Conservation (phyloP, 2,888 invertebrate genomes). For the Blastobasis lacticolella region DNA sequence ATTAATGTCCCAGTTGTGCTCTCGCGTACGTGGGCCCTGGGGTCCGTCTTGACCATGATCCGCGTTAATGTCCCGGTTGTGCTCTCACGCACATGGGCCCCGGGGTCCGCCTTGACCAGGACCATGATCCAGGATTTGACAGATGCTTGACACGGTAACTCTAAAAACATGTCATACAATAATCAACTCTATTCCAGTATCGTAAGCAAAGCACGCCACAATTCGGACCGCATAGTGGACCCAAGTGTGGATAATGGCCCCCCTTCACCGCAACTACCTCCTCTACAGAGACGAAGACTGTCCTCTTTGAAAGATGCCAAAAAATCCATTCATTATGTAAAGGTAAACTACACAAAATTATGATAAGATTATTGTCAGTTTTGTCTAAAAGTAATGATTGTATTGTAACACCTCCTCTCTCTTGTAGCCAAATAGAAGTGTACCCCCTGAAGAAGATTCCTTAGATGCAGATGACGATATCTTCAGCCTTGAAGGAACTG, state of each 20-base stretch:
- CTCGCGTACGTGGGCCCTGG: too few relatives aligned
- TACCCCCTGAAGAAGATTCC: conserved; percentile 60
- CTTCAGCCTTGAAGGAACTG: conserved; percentile 85
- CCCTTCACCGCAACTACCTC: conserved; percentile 57
- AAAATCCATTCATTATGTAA: conserved; percentile 20
- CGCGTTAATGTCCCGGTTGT: too few relatives aligned
- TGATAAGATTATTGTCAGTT: too few relatives aligned
- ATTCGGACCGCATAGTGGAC: conserved; percentile 38
- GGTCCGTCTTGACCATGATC: too few relatives aligned
- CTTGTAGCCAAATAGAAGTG: conserved; percentile 42
- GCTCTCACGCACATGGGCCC: too few relatives aligned
- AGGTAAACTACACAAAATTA: too few relatives aligned
- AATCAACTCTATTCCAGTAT: conserved; percentile 40
- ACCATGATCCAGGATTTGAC: too few relatives aligned
- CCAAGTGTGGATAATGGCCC: conserved; percentile 48
- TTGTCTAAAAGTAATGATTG: too few relatives aligned
- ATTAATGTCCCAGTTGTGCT: too few relatives aligned
- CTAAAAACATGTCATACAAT: too few relatives aligned
- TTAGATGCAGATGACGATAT: conserved; percentile 83
- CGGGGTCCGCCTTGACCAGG: too few relatives aligned
- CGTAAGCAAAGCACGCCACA: conserved; percentile 49
- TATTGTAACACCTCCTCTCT: conserved; percentile 2
- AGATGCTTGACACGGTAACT: too few relatives aligned
- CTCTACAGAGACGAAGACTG: conserved; percentile 64
- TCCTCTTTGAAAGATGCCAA: conserved; percentile 68